Base-by-base conservation (phyloP, 2,888 invertebrate species). In the Lordiphosa fenestrarum region DNA sequence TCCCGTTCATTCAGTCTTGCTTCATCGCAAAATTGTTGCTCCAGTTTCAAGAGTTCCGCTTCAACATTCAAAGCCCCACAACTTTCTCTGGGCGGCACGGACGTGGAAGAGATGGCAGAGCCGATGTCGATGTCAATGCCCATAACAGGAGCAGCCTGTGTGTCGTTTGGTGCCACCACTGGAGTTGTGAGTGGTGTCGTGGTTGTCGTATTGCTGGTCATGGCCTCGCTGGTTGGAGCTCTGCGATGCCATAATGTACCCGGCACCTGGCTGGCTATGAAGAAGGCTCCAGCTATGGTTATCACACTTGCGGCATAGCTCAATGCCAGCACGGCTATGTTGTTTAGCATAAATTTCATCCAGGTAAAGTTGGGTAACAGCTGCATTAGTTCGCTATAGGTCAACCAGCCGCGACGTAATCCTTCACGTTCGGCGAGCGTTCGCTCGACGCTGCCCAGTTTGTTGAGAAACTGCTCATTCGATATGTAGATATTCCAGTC, bases 401-500 rank as follows among this genome's bases (percentile, higher is more conserved):
- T 95, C 84, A 94, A 94, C 93, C 94, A 95, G 1, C 96, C 96
- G 21, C 96, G 92, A 66, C 91, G 90, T 33, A 89, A 89, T 10
- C 94, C 95, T 90, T 96, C 94, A 76, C 92, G 92, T 70, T 93
- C 90, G 4, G 97, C 96, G 71, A 97, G 90, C 53, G 91, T 91
- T 61, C 91, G 91, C 89, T 96, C 96, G 57, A 96, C 90, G 88
- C 92, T 91, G 48, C 90, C 87, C 52, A 97, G 89, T 66, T 94
- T 93, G 41, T 91, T 89, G 90, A 95, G 94, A 89, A 97, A 97
- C 52, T 93, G 92, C 73, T 93, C 90, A 68, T 94, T 92, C 75
- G 92, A 93, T 53, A 97, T 94, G 90, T 93, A 96, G 50, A 97
- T 91, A 73, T 95, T 93, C 98, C 98, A 98, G 82, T 96, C 93